Percentiles rank a stretch among this genome's conserved stretches.
Conservation (phyloP, 2,113 vertebrate genomes). For the Oncorhynchus tshawytscha region DNA sequence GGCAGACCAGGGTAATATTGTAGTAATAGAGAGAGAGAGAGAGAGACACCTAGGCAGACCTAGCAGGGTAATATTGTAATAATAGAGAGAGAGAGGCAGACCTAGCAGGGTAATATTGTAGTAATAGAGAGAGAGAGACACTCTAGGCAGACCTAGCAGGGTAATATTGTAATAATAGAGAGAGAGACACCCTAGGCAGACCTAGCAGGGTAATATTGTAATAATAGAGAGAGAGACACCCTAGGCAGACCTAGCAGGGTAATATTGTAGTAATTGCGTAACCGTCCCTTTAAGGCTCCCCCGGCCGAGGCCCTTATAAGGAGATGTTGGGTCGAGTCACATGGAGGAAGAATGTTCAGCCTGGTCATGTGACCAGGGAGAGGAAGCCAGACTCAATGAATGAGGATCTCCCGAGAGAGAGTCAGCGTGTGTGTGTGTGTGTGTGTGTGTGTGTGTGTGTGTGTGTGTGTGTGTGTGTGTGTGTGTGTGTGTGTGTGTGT, state of each 20-base stretch:
- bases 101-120: too few species aligned
- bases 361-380: constrained; percentile 60
- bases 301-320: constrained; percentile 73
- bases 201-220: too few species aligned
- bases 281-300: constrained; percentile 68
- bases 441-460: constrained; percentile 9
- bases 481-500: constrained; percentile 11
- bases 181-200: too few species aligned
- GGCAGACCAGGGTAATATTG: too few species aligned
- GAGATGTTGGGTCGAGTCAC: constrained; percentile 65
- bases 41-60: too few species aligned
- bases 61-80: too few species aligned
- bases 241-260: constrained; percentile 19
- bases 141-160: too few species aligned
- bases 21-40: too few species aligned
- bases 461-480: background rate
- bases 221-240: too few species aligned
- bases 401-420: background rate
- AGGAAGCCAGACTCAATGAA: constrained; percentile 57
- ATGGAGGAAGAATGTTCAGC: constrained; percentile 62
- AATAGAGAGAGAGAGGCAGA: too few species aligned
- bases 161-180: too few species aligned
- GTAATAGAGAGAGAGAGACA: too few species aligned
- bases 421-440: constrained; percentile 9
- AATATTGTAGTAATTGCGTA: constrained; percentile 11